phyloP scores from a whole-genome alignment of 2,797 vertebrate genomes.

The Sebastes goodei region DNA sequence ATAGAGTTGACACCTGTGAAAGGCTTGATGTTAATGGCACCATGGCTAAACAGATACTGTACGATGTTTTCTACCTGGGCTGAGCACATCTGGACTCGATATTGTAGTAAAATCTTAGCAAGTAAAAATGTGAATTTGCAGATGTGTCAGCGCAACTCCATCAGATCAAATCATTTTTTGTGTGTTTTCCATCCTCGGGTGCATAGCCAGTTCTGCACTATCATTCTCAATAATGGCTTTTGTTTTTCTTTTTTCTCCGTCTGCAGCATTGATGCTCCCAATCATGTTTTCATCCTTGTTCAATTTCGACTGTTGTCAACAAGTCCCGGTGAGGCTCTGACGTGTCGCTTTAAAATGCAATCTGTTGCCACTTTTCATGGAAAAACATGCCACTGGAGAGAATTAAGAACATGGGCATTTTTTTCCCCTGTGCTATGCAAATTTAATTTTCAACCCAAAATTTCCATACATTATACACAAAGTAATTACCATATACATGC shows the following conservation, averaged over 20 bases:
- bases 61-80: no score
- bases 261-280: conserved; percentile 52
- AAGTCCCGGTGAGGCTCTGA: conserved; percentile 26
- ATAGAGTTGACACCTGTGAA: conserved; percentile 3
- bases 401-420: conserved; percentile 22
- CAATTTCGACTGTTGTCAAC: conserved; percentile 62
- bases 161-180: conserved; percentile 6
- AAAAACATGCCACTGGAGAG: conserved; percentile 19
- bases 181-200: conserved; percentile 15
- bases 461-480: conserved; percentile 29
- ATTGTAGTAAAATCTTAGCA: neutral
- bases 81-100: neutral
- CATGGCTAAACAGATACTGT: neutral
- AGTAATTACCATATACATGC: conserved; percentile 56
- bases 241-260: conserved; percentile 11
- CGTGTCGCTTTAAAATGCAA: conserved; percentile 53
- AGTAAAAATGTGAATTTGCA: neutral
- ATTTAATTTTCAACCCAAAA: neutral
- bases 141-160: neutral
- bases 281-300: conserved; percentile 69
- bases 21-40: neutral
- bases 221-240: conserved; percentile 38
- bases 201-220: conserved; percentile 18
- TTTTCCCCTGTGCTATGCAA: neutral
- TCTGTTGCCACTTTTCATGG: conserved; percentile 11